Evolutionary conservation across 2,797 vertebrate species (phyloP).

Genomic region (Sitta carolinensis): DNA sequence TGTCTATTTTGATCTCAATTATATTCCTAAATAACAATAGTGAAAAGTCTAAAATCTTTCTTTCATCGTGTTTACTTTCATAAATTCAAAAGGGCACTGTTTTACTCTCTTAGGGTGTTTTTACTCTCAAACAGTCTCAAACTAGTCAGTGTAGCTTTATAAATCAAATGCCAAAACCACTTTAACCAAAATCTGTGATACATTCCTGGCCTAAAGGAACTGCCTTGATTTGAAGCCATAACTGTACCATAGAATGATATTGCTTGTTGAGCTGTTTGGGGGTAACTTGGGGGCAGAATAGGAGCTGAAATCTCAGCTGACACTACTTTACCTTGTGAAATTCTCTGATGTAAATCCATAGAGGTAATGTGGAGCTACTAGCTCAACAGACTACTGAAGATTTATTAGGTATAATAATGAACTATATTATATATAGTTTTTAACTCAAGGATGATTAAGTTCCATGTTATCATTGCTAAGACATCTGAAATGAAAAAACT

Average conservation of each 20-base stretch:
- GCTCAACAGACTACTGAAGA: background rate
- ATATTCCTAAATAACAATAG: background rate
- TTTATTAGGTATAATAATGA: background rate
- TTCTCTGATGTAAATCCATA: background rate
- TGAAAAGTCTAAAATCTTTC: background rate
- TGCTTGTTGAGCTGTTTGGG: background rate
- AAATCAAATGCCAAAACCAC: constrained; percentile 5
- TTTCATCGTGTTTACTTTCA: background rate
- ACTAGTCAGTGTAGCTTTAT: background rate
- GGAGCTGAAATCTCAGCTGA: background rate
- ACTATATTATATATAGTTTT: no score
- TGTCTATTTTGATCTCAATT: background rate
- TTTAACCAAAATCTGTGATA: background rate
- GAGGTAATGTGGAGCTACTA: background rate
- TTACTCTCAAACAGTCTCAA: background rate
- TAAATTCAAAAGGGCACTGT: background rate
- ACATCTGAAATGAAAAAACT: background rate
- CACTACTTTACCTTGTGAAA: background rate
- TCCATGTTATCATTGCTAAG: background rate
- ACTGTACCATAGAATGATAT: background rate
- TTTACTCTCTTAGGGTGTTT: background rate
- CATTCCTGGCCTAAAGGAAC: background rate
- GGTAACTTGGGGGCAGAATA: background rate
- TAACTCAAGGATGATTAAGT: background rate
- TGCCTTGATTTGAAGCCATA: background rate